A percentile compares a stretch with the other conserved stretches of the same genome.
phyloP scores from a whole-genome alignment of 1,140 invertebrate genomes.

The Aphelinus atriplicis region DNA sequence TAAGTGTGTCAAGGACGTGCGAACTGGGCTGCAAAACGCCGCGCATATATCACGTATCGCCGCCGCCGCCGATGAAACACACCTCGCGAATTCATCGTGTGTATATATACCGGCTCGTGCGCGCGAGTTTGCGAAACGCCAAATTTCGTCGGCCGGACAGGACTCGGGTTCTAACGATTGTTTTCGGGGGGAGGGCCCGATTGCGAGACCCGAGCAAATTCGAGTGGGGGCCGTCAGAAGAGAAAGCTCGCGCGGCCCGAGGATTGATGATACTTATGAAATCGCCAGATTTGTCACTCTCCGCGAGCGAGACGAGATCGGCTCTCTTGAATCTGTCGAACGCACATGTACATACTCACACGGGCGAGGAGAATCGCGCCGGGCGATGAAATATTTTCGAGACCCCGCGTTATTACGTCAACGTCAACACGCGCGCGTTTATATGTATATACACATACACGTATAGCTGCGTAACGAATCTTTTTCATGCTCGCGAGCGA shows the following conservation, averaged over 20 bases:
- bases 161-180: no score
- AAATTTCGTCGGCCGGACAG: background rate
- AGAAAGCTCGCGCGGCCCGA: background rate
- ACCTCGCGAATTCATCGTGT: constrained; percentile 4
- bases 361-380: background rate
- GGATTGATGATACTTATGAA: no score
- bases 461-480: background rate
- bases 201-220: no score
- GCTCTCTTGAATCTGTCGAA: no score
- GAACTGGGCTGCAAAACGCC: constrained; percentile 61
- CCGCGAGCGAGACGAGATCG: no score
- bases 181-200: no score
- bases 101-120: constrained; percentile 24
- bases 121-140: constrained; percentile 16
- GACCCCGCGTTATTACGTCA: background rate
- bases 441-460: background rate
- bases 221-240: background rate
- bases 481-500: no score
- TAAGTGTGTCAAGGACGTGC: constrained; percentile 66
- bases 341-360: no score
- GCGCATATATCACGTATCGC: constrained; percentile 1
- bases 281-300: no score
- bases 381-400: background rate
- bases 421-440: background rate
- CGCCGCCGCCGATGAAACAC: constrained; percentile 8